A percentile compares a stretch with the other conserved stretches of the same genome.
Conservation (phyloP, 2,113 vertebrate species). For the Callocephalon fimbriatum region DNA sequence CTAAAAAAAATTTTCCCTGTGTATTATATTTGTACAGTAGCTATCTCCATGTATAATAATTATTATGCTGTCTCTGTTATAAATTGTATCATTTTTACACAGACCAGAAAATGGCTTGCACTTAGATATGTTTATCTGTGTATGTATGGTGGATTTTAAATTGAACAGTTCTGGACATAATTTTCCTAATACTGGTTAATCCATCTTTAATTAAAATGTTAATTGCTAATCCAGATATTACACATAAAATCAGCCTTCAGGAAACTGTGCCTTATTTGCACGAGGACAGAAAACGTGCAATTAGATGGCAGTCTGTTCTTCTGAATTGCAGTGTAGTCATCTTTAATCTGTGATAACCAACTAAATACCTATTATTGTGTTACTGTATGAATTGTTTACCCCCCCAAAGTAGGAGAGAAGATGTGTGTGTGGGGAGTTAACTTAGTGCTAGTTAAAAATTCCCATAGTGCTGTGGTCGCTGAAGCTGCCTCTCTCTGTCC, state of each 20-base stretch:
- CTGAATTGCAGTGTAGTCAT: background rate
- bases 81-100: conserved; percentile 7
- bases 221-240: conserved; percentile 55
- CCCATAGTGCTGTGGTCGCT: rapidly evolving
- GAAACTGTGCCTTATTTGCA: conserved; percentile 22
- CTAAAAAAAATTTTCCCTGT: background rate
- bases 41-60: conserved; percentile 40
- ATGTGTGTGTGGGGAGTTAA: rapidly evolving
- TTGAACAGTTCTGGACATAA: conserved; percentile 19
- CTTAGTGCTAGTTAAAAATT: background rate
- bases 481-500: background rate
- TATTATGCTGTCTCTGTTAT: conserved; percentile 41
- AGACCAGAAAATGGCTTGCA: conserved; percentile 41
- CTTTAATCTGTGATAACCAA: background rate
- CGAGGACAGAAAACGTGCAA: background rate
- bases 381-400: background rate
- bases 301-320: background rate
- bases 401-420: background rate
- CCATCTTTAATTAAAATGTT: conserved; percentile 69
- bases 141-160: conserved; percentile 48
- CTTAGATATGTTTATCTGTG: conserved; percentile 30
- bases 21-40: conserved; percentile 19
- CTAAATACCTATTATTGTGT: background rate
- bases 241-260: background rate
- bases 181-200: conserved; percentile 66